Percentiles rank a stretch among this genome's conserved stretches.
Evolutionary conservation across 2,888 invertebrate genomes (phyloP).

Genomic region (Mycalesis mineus): DNA sequence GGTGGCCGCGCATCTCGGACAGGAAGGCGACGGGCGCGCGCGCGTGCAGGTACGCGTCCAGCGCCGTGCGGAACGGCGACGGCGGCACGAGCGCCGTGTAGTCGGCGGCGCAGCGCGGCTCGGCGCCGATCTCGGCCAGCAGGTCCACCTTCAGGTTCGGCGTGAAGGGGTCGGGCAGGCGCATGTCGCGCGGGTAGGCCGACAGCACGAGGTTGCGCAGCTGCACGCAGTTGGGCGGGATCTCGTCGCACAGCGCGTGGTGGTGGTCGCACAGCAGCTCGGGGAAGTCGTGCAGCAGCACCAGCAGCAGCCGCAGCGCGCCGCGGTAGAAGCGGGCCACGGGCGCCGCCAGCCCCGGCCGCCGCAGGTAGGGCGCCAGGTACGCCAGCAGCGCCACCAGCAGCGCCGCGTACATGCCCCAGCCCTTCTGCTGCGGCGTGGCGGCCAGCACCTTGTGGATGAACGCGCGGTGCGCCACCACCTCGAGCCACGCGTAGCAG

Average conservation of each 20-base stretch:
- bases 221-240: constrained; percentile 99
- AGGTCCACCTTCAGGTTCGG: constrained; percentile 97
- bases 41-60: constrained; percentile 97
- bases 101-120: constrained; percentile 93
- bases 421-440: constrained; percentile 95
- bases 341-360: constrained; percentile 96
- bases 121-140: constrained; percentile 90
- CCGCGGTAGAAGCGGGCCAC: constrained; percentile 97
- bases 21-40: constrained; percentile 96
- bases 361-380: constrained; percentile 96
- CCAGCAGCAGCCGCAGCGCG: constrained; percentile 94
- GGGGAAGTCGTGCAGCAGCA: constrained; percentile 98
- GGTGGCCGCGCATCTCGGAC: constrained; percentile 92
- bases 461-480: constrained; percentile 97
- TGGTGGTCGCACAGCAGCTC: constrained; percentile 99
- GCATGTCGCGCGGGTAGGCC: constrained; percentile 98
- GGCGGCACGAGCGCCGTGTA: constrained; percentile 92
- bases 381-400: constrained; percentile 97
- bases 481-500: constrained; percentile 98
- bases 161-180: constrained; percentile 98
- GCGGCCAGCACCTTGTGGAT: constrained; percentile 94
- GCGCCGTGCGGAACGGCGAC: constrained; percentile 93
- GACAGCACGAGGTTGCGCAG: constrained; percentile 98
- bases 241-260: constrained; percentile 99
- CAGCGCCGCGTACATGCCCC: constrained; percentile 98